Base-by-base conservation (phyloP, 2,113 vertebrate genomes). In the Carettochelys insculpta region DNA sequence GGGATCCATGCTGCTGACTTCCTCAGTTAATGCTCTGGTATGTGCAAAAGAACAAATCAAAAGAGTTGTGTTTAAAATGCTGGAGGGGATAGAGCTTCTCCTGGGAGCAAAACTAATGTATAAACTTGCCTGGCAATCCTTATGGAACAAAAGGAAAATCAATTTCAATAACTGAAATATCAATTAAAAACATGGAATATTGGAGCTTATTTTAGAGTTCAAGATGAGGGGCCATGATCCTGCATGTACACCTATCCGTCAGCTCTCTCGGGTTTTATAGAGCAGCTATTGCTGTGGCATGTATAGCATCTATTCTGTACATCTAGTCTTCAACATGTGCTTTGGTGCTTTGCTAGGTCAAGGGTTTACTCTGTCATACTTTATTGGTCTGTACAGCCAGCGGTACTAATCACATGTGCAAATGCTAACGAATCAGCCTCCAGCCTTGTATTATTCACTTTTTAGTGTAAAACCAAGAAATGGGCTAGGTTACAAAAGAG, bases 341-440 rank as follows among this genome's bases (percentile, higher is more conserved):
- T 90, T 80, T 85, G 88, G 38, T n/a, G 73, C 85, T 92, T 90
- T 13, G 8, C 77, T 90, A 87, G 85, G 86, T 24, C 0, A 34
- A 56, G 47, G 38, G 51, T 38, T 38, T 38, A 61, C 48, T 80
- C 83, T 51, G 48, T 68, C 51, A 43, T 83, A 94, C 91, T 25
- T 6, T 58, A 51, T 61, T 34, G 82, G 87, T 50, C 45, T 13
- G 53, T 6, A 4, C 29, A 22, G 10, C 10, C 19, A 34, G 47
- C 0, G 0, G 54, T 48, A 29, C 4, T 5, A n/a, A n/a, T 22
- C 77, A 65, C 1, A 0, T 4, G 1, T 1, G 47, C 54, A 68
- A 84, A 79, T n/a, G n/a, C 80, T 81, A 31, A 0, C 1, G 53
- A 54, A 65, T 77, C 0, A 0, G 38, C 71, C 29, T 38, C 29